phyloP scores from a whole-genome alignment of 1,140 invertebrate genomes.

The Cepaea nemoralis region DNA sequence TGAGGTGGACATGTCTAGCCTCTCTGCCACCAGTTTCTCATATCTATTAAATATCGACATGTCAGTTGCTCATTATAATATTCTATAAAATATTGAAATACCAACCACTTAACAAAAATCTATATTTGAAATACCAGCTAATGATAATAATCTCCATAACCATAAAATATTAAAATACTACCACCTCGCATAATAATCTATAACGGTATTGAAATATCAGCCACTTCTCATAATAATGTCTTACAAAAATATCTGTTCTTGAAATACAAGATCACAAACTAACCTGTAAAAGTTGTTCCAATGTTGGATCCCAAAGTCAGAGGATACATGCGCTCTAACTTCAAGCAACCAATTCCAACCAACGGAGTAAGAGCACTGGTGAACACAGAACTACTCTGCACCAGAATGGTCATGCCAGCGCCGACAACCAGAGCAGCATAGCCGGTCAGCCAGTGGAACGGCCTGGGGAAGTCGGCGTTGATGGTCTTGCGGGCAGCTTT shows the following conservation, averaged over 20 bases:
- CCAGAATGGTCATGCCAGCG: conserved; percentile 76
- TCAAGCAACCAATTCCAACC: conserved; percentile 77
- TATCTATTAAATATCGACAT: no score
- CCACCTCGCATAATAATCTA: no score
- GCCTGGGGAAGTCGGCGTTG: conserved; percentile 74
- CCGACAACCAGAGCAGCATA: conserved; percentile 78
- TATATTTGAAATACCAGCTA: no score
- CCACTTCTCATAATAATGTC: no score
- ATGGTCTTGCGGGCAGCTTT: conserved; percentile 73
- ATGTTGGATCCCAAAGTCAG: conserved; percentile 78
- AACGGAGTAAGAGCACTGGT: conserved; percentile 78
- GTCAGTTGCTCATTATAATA: no score
- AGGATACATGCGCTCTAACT: conserved; percentile 77
- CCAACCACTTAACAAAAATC: no score
- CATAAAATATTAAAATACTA: no score
- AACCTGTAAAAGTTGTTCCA: conserved; percentile 77
- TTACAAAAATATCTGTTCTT: neutral
- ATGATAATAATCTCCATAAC: no score
- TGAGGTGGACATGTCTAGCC: no score
- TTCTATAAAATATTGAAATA: no score
- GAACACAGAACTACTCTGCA: conserved; percentile 79
- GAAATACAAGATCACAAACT: neutral
- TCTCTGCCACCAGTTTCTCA: no score
- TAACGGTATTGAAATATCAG: no score
- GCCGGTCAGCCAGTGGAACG: conserved; percentile 73